These are phyloP conservation scores for Acanthopleura granulata DNA, from an alignment of 2,888 invertebrate species.

Conservation along the genomic window DNA sequence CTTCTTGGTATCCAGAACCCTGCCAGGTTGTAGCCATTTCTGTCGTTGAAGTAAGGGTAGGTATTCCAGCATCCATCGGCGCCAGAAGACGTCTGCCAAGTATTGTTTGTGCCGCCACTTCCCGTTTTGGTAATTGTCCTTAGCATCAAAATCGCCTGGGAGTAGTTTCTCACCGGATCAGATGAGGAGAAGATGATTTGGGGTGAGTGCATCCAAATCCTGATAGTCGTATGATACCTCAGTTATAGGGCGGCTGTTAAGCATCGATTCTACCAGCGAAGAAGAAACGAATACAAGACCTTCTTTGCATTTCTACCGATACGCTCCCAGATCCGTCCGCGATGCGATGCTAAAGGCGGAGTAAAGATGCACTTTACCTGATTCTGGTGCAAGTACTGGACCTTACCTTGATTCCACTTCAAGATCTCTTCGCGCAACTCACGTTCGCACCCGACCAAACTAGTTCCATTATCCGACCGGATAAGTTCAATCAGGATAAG, in stretches of 20 bases:
- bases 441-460: background rate
- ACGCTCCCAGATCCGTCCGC: background rate
- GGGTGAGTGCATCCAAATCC: conserved; percentile 1
- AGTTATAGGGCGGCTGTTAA: background rate
- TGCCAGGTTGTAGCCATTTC: conserved; percentile 9
- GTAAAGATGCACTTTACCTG: background rate
- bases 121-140: background rate
- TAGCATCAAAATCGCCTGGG: background rate
- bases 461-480: background rate
- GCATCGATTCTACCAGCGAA: background rate
- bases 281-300: background rate
- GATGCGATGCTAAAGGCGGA: background rate
- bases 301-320: background rate
- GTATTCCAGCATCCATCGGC: conserved; percentile 5
- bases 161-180: background rate
- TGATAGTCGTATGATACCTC: background rate
- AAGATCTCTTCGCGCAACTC: background rate
- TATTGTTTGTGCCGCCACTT: conserved; percentile 1
- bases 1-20: background rate
- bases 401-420: background rate
- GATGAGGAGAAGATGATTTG: background rate
- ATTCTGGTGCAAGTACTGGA: background rate
- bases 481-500: background rate
- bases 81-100: conserved; percentile 1
- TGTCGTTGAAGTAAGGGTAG: conserved; percentile 13